These are phyloP conservation scores for Microctonus brassicae DNA, from an alignment of 2,888 invertebrate species.

Conservation along the genomic window DNA sequence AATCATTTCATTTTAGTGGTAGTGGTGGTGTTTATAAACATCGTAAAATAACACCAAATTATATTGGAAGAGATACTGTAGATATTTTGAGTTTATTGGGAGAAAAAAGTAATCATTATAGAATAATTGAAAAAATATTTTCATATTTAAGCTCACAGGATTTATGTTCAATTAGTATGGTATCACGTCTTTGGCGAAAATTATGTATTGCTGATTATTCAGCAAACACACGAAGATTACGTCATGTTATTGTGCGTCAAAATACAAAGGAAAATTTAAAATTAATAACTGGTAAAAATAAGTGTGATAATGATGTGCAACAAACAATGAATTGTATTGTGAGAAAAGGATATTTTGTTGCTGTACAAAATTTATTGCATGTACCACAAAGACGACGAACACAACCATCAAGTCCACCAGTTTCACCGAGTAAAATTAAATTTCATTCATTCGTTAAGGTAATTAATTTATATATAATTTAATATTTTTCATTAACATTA, in stretches of 20 bases:
- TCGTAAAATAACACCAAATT: conserved; percentile 53
- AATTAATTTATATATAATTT: conserved; percentile 31
- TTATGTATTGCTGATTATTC: conserved; percentile 58
- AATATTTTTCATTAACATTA: background rate
- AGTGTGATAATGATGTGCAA: conserved; percentile 41
- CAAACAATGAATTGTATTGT: conserved; percentile 52
- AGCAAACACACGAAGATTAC: conserved; percentile 60
- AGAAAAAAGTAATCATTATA: conserved; percentile 63
- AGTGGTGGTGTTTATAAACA: conserved; percentile 29
- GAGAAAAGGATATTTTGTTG: conserved; percentile 59
- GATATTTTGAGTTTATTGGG: conserved; percentile 64
- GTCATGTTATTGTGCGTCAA: conserved; percentile 58
- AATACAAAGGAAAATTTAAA: conserved; percentile 64
- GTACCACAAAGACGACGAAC: conserved; percentile 46
- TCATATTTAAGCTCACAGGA: conserved; percentile 63
- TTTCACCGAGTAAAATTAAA: conserved; percentile 68
- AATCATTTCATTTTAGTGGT: conserved; percentile 31
- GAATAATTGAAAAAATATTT: conserved; percentile 64
- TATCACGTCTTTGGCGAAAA: conserved; percentile 66
- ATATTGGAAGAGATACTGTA: conserved; percentile 56
- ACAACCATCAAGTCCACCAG: conserved; percentile 66
- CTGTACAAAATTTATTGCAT: conserved; percentile 61
- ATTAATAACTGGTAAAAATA: conserved; percentile 53
- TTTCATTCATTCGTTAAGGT: conserved; percentile 70
- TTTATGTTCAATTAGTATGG: conserved; percentile 64